These are phyloP conservation scores for Pygoscelis adeliae DNA, from an alignment of 2,113 vertebrate genomes.

Conservation along the genomic window DNA sequence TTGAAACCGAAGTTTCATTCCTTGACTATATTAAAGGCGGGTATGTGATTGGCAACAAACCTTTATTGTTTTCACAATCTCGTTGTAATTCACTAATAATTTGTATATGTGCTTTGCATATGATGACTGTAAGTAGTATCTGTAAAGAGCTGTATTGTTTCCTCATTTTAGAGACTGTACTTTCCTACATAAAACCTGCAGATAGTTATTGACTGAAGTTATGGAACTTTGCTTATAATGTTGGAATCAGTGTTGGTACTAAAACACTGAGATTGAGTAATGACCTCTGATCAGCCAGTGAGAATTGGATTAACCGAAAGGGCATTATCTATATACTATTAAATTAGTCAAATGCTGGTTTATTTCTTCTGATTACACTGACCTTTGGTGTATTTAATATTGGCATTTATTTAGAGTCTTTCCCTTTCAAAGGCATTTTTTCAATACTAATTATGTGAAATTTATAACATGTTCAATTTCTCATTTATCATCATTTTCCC, in stretches of 20 bases:
- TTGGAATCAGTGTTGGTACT: background rate
- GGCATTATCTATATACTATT: background rate
- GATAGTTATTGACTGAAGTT: background rate
- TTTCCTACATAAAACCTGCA: background rate
- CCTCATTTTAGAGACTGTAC: background rate
- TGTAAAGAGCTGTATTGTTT: background rate
- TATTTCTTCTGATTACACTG: background rate
- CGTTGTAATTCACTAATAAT: background rate
- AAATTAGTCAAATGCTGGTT: background rate
- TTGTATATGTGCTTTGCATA: background rate
- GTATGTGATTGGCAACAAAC: slow-evolving; percentile 78
- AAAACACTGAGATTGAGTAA: background rate
- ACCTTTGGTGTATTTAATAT: background rate
- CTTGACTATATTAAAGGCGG: slow-evolving; percentile 99
- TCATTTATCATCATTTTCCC: background rate
- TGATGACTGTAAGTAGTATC: background rate
- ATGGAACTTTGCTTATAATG: background rate
- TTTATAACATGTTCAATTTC: rapidly evolving
- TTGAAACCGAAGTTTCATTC: slow-evolving; percentile 98
- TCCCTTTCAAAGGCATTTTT: background rate
- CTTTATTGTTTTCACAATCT: slow-evolving; percentile 26
- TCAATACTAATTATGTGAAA: background rate
- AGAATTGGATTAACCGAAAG: background rate
- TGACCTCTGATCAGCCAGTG: background rate
- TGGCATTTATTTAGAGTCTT: background rate